Percentiles rank a stretch among this genome's conserved stretches.
These are phyloP conservation scores for Salvator merianae DNA, from an alignment of 2,113 vertebrate species.

Conservation along the genomic window DNA sequence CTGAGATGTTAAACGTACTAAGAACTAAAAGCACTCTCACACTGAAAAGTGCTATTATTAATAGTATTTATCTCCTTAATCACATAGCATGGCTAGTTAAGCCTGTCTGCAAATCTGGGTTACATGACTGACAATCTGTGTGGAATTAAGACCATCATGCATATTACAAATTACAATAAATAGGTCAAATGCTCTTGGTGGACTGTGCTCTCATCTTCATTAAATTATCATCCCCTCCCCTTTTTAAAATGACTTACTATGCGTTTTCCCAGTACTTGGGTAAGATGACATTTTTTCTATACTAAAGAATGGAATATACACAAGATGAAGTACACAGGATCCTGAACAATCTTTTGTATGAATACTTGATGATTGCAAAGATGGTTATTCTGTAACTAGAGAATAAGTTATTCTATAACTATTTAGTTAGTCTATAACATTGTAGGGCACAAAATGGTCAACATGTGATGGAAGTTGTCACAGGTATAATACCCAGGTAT, in stretches of 20 bases:
- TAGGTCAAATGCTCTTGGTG: slow-evolving; percentile 33
- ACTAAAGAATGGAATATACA: not conserved
- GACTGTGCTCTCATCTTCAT: not conserved
- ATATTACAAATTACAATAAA: slow-evolving; percentile 36
- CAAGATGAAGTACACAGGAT: not conserved
- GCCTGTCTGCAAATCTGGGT: not conserved
- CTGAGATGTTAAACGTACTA: not conserved
- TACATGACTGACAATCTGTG: slow-evolving; percentile 20
- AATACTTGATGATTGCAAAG: not conserved
- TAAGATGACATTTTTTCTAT: not conserved
- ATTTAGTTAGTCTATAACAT: not conserved
- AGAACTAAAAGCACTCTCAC: not conserved
- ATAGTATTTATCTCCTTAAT: slow-evolving; percentile 14
- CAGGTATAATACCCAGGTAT: not conserved
- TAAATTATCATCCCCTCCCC: not conserved
- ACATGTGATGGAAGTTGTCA: not conserved
- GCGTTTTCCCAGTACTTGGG: slow-evolving; percentile 8
- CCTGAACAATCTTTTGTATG: not conserved
- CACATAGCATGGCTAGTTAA: not conserved
- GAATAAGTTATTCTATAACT: not conserved
- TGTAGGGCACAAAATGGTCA: not conserved
- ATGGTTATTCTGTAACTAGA: not conserved
- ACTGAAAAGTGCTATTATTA: not conserved
- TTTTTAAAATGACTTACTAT: slow-evolving; percentile 1
- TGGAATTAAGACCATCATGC: slow-evolving; percentile 27